A percentile compares a stretch with the other conserved stretches of the same genome.
These are phyloP conservation scores for Stenurella melanura DNA, from an alignment of 2,888 invertebrate species.

Conservation along the genomic window DNA sequence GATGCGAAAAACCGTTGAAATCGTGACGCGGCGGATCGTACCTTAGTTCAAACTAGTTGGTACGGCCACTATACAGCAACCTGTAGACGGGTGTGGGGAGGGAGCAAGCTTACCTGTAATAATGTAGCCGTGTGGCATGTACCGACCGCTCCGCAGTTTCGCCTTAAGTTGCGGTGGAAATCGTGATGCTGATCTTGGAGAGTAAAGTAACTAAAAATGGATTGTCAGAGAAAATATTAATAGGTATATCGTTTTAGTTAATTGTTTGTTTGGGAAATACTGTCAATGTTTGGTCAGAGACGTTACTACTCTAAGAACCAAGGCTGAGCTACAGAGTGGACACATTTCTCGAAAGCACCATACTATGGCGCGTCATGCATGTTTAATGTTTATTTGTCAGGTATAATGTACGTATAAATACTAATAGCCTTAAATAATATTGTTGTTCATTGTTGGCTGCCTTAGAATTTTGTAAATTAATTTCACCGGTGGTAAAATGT, in stretches of 20 bases:
- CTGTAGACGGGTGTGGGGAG: conserved; percentile 56
- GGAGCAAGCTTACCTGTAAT: conserved; percentile 56
- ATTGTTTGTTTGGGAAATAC: not conserved
- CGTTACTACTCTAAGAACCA: not conserved
- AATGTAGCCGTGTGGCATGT: conserved; percentile 53
- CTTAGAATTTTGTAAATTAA: too few species aligned
- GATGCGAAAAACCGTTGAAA: conserved; percentile 39
- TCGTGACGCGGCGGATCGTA: conserved; percentile 55
- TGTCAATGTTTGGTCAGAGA: not conserved
- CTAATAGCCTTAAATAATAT: not conserved
- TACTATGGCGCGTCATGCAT: too few species aligned
- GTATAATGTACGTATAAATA: not conserved
- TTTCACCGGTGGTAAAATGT: too few species aligned
- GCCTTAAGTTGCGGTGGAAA: conserved; percentile 29
- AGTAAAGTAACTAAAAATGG: conserved; percentile 24
- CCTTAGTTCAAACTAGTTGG: conserved; percentile 62
- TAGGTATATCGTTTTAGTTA: not conserved
- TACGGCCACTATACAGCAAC: conserved; percentile 59
- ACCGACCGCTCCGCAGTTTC: conserved; percentile 37
- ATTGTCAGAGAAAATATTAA: conserved; percentile 12
- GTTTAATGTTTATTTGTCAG: not conserved
- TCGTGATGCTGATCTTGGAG: conserved; percentile 30
- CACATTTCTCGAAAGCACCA: not conserved
- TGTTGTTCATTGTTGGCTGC: too few species aligned
- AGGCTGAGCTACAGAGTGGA: not conserved